phyloP scores from a whole-genome alignment of 2,113 vertebrate species.

The Melanostigma gelatinosum region DNA sequence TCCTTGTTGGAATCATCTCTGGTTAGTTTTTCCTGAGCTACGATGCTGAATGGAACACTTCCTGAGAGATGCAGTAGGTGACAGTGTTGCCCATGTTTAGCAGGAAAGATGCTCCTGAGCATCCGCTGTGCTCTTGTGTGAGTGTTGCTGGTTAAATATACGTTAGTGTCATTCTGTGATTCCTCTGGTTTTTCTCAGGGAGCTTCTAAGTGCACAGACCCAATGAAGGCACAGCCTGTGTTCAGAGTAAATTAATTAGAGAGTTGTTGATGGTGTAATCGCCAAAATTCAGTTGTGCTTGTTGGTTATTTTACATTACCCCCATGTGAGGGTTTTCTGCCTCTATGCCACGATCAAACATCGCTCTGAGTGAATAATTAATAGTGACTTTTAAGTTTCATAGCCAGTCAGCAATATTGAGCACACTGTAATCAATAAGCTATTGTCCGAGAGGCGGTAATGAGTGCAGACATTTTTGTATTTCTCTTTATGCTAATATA shows the following conservation, averaged over 20 bases:
- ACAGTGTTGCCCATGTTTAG: slow-evolving; percentile 19
- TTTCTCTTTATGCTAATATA: too few species aligned
- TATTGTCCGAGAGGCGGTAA: background rate
- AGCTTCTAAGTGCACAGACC: background rate
- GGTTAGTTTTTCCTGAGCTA: background rate
- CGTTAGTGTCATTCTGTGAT: background rate
- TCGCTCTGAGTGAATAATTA: background rate
- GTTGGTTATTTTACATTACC: background rate
- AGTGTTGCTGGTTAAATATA: background rate
- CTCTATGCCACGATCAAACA: background rate
- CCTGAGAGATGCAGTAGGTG: slow-evolving; percentile 52
- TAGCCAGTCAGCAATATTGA: background rate
- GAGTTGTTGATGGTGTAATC: background rate
- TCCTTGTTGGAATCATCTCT: background rate
- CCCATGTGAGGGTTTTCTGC: background rate
- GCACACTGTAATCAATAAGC: background rate
- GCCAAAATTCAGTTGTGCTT: background rate
- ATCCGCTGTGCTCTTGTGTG: background rate
- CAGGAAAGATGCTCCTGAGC: background rate
- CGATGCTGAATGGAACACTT: background rate
- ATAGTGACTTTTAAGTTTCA: background rate
- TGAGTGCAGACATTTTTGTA: background rate
- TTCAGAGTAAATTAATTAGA: background rate
- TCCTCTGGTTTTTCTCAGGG: background rate
- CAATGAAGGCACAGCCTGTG: background rate